Evolutionary conservation across 1,140 invertebrate species (phyloP).

Genomic region (Sycophaga agraensis): DNA sequence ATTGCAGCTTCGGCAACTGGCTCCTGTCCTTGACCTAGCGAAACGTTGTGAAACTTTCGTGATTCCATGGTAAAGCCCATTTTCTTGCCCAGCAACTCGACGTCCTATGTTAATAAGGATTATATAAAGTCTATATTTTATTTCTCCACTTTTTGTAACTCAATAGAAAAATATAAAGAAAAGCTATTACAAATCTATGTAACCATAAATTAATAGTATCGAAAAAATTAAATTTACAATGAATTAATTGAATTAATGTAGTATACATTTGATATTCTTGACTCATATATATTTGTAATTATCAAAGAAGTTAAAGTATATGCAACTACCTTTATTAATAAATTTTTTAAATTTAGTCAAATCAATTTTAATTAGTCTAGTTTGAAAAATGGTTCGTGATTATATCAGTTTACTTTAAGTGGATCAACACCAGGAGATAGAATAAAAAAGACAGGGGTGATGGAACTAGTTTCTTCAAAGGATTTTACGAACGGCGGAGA

Average conservation of each 20-base stretch:
- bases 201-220: no score
- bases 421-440: slow-evolving; percentile 94
- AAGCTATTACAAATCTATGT: background rate
- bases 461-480: slow-evolving; percentile 80
- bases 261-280: no score
- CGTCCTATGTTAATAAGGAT: slow-evolving; percentile 61
- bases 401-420: slow-evolving; percentile 63
- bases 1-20: slow-evolving; percentile 69
- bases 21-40: slow-evolving; percentile 93
- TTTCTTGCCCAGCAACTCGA: slow-evolving; percentile 76
- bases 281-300: no score
- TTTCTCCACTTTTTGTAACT: background rate
- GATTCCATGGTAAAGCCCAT: slow-evolving; percentile 80
- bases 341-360: no score
- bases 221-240: no score
- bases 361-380: no score
- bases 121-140: background rate
- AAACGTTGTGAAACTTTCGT: slow-evolving; percentile 90
- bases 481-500: slow-evolving; percentile 81
- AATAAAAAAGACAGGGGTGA: slow-evolving; percentile 92
- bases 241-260: no score
- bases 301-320: no score
- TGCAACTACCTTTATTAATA: no score
- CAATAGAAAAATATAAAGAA: no score
- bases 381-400: background rate